Evolutionary conservation across 2,113 vertebrate genomes (phyloP).

Genomic region (Embiotoca jacksoni): DNA sequence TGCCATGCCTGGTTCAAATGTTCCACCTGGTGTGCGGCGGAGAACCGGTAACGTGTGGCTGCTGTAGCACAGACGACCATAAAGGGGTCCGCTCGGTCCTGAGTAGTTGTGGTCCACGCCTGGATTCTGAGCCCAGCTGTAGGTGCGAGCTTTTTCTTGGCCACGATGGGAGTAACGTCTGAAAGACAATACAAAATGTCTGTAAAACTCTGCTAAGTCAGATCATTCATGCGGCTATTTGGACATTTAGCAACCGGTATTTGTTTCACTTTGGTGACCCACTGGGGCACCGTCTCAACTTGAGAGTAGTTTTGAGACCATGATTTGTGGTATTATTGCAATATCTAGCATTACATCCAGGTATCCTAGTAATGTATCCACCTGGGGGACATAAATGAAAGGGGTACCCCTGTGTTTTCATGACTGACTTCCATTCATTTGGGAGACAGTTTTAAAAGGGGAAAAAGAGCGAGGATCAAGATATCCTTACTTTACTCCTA

Average conservation of each 20-base stretch:
- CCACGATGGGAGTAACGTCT: conserved; percentile 82
- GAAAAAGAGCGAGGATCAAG: background rate
- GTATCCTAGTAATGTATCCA: no score
- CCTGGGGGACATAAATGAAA: background rate
- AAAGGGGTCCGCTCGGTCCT: conserved; percentile 75
- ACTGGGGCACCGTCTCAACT: background rate
- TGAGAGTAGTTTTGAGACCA: no score
- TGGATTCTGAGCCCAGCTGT: conserved; percentile 83
- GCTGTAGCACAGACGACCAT: conserved; percentile 84
- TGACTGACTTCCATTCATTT: background rate
- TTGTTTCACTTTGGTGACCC: background rate
- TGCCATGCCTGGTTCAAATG: conserved; percentile 78
- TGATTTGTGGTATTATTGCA: background rate
- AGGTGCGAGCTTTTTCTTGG: conserved; percentile 79
- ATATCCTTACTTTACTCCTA: background rate
- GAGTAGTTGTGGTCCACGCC: conserved; percentile 72
- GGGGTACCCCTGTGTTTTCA: background rate
- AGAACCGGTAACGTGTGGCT: conserved; percentile 86
- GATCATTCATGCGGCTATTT: background rate
- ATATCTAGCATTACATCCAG: no score
- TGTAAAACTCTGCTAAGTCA: background rate
- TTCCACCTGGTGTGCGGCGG: conserved; percentile 77
- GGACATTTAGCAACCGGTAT: background rate
- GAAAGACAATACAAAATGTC: conserved; percentile 21
- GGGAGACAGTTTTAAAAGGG: background rate